A percentile compares a stretch with the other conserved stretches of the same genome.
These are phyloP conservation scores for Hyperoplus lanceolatus DNA, from an alignment of 2,797 vertebrate species.

Conservation along the genomic window DNA sequence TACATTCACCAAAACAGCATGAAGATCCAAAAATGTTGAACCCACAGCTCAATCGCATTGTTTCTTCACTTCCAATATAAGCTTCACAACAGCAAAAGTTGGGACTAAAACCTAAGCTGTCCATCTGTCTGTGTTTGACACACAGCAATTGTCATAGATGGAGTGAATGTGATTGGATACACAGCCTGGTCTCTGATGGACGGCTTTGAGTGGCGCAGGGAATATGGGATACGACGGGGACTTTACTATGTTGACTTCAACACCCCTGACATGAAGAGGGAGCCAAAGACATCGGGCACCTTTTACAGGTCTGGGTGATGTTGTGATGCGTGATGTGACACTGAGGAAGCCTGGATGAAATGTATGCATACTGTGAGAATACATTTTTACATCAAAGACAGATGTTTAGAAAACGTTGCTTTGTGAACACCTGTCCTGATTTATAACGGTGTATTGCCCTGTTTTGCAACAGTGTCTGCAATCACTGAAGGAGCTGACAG, in stretches of 20 bases:
- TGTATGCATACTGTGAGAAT: neutral
- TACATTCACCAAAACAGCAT: neutral
- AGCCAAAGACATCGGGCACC: conserved; percentile 94
- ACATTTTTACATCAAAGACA: neutral
- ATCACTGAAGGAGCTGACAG: neutral
- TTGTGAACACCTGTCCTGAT: neutral
- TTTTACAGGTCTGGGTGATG: conserved; percentile 86
- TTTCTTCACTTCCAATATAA: neutral
- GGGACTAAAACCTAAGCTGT: neutral
- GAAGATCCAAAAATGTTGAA: neutral
- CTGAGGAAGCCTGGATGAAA: neutral
- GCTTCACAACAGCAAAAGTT: neutral
- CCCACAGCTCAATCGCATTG: neutral
- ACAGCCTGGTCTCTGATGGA: conserved; percentile 97
- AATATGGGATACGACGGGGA: conserved; percentile 92
- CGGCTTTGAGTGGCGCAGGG: conserved; percentile 95
- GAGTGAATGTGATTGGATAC: conserved; percentile 93
- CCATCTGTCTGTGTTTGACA: conserved; percentile 12
- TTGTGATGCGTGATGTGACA: neutral
- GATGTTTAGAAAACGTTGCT: neutral
- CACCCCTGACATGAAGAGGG: conserved; percentile 90
- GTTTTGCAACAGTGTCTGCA: neutral
- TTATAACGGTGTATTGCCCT: neutral
- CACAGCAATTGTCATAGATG: conserved; percentile 90
- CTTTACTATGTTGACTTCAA: conserved; percentile 96